These are phyloP conservation scores for Baccha elongata DNA, from an alignment of 2,888 invertebrate genomes.

Conservation along the genomic window DNA sequence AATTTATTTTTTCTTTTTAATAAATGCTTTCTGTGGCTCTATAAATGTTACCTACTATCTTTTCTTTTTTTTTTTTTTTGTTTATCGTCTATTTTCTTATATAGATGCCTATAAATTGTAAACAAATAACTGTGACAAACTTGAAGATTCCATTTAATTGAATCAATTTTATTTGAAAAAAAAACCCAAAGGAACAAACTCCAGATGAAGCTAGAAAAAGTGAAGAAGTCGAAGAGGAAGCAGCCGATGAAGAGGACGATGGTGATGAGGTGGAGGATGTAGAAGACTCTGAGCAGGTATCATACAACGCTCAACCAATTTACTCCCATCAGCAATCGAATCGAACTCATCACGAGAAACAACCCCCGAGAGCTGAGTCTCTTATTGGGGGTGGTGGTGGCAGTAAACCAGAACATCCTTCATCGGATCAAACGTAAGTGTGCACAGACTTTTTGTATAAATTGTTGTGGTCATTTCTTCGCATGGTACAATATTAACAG, in stretches of 20 bases:
- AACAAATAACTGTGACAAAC: constrained; percentile 18
- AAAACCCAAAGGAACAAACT: constrained; percentile 75
- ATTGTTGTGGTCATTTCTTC: constrained; percentile 42
- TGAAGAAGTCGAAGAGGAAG: constrained; percentile 79
- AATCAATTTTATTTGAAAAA: not conserved
- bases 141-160: constrained; percentile 1
- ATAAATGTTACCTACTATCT: constrained; percentile 16
- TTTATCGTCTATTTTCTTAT: not conserved
- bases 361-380: constrained; percentile 79
- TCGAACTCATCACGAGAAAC: constrained; percentile 80
- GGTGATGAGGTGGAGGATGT: constrained; percentile 76
- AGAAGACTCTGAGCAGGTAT: constrained; percentile 75
- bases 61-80: constrained; percentile 18
- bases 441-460: constrained; percentile 17
- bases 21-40: constrained; percentile 46
- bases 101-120: not conserved
- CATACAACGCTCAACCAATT: constrained; percentile 80
- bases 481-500: constrained; percentile 11
- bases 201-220: constrained; percentile 76
- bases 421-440: no score
- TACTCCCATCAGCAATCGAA: constrained; percentile 80
- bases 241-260: no score
- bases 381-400: constrained; percentile 77
- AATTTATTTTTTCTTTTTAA: constrained; percentile 70
- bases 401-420: constrained; percentile 76